Conservation (phyloP, 2,113 vertebrate genomes). For the Macaca mulatta region DNA sequence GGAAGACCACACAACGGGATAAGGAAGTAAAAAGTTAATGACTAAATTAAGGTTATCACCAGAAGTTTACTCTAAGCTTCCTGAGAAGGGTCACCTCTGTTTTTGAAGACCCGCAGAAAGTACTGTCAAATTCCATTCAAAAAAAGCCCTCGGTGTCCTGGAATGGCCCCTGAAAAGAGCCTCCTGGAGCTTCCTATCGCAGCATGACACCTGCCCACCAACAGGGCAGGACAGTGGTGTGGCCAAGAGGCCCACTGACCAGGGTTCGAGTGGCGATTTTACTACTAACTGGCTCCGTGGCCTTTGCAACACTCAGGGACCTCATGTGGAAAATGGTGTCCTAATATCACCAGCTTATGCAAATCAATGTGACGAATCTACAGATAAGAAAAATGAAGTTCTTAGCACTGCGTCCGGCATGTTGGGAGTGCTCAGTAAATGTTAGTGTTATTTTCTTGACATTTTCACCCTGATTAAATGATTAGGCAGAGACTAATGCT, state of each 20-base stretch:
- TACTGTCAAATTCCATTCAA: neutral
- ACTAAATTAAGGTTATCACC: neutral
- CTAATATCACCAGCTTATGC: neutral
- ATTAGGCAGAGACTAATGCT: neutral
- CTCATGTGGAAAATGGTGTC: neutral
- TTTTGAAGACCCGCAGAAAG: neutral
- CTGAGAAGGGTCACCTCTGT: neutral
- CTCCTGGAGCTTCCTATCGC: neutral
- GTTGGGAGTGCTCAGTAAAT: neutral
- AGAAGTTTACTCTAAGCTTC: neutral
- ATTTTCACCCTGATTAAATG: neutral
- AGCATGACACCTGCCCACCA: neutral
- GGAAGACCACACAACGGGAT: neutral
- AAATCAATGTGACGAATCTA: neutral
- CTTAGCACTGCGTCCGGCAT: neutral
- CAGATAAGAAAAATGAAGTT: too few species aligned
- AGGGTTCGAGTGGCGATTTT: neutral
- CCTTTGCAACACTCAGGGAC: neutral
- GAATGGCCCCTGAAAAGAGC: neutral
- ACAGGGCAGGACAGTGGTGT: neutral
- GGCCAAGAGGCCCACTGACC: neutral
- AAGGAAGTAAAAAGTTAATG: neutral
- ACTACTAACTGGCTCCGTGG: neutral
- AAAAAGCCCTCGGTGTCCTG: accelerated
- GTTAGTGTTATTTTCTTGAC: neutral